Conservation (phyloP, 2,888 invertebrate genomes). For the Crocallis elinguaria region DNA sequence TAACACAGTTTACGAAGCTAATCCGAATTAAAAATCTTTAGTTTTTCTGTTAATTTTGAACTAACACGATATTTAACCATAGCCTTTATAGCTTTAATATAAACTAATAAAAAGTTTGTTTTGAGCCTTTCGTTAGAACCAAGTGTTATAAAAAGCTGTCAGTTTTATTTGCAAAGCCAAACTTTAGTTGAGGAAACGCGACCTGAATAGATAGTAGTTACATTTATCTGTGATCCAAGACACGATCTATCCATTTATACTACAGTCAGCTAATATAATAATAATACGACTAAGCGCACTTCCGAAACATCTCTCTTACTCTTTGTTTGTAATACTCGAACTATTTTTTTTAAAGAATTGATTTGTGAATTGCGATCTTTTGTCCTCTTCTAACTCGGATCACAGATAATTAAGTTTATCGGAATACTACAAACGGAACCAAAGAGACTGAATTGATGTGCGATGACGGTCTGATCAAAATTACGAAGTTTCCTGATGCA, state of each 20-base stretch:
- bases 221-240: too few relatives aligned
- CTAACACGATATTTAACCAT: constrained; percentile 25
- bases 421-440: not conserved
- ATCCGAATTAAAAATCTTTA: not conserved
- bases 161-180: constrained; percentile 63
- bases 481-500: constrained; percentile 65
- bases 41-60: constrained; percentile 10
- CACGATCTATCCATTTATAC: too few relatives aligned
- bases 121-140: constrained; percentile 7
- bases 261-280: too few relatives aligned
- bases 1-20: constrained; percentile 10
- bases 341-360: too few relatives aligned
- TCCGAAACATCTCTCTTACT: too few relatives aligned
- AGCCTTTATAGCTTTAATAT: constrained; percentile 29
- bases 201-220: not conserved
- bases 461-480: constrained; percentile 39
- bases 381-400: too few relatives aligned
- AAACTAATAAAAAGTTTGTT: not conserved
- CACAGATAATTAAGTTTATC: too few relatives aligned
- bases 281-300: too few relatives aligned
- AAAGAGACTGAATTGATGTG: constrained; percentile 50
- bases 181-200: constrained; percentile 33
- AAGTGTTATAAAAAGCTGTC: constrained; percentile 7
- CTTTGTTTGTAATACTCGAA: too few relatives aligned
- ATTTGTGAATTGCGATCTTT: too few relatives aligned